phyloP scores from a whole-genome alignment of 1,140 invertebrate species.

The Drosophila sucinea region DNA sequence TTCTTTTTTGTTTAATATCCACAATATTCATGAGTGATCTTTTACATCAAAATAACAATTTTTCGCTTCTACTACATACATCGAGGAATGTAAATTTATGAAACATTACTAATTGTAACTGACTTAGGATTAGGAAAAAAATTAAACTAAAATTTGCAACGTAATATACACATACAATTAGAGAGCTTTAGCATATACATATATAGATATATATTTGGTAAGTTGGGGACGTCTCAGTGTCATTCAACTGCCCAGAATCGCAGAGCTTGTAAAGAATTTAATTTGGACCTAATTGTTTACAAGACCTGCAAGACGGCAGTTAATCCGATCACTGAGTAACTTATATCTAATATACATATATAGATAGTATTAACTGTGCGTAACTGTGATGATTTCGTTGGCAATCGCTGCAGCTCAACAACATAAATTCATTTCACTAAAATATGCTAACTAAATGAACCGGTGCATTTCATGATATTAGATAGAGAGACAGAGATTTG shows the following conservation, averaged over 20 bases:
- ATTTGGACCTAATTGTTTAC: conserved; percentile 64
- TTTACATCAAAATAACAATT: conserved; percentile 60
- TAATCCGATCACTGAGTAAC: conserved; percentile 21
- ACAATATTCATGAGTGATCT: conserved; percentile 70
- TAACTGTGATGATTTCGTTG: conserved; percentile 38
- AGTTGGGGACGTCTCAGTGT: conserved; percentile 57
- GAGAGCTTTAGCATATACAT: conserved; percentile 44
- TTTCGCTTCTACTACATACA: conserved; percentile 31
- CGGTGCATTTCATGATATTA: conserved; percentile 32
- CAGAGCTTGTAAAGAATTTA: conserved; percentile 43
- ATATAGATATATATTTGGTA: conserved; percentile 68
- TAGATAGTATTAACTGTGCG: conserved; percentile 25
- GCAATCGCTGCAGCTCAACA: conserved; percentile 49
- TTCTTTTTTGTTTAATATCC: conserved; percentile 55
- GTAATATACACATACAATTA: conserved; percentile 54
- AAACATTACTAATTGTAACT: conserved; percentile 45
- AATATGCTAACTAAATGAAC: conserved; percentile 56
- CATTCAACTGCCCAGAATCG: conserved; percentile 63
- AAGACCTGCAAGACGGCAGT: conserved; percentile 66
- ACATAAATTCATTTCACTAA: conserved; percentile 70
- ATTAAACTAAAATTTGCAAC: conserved; percentile 61
- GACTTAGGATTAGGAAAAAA: conserved; percentile 55
- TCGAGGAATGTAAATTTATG: conserved; percentile 62
- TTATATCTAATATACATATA: conserved; percentile 8
- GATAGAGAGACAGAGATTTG: conserved; percentile 32